Evolutionary conservation across 2,888 invertebrate genomes (phyloP), one percentile per base, ranked within the genome.

Genomic region (Cryptophagus acutangulus): DNA sequence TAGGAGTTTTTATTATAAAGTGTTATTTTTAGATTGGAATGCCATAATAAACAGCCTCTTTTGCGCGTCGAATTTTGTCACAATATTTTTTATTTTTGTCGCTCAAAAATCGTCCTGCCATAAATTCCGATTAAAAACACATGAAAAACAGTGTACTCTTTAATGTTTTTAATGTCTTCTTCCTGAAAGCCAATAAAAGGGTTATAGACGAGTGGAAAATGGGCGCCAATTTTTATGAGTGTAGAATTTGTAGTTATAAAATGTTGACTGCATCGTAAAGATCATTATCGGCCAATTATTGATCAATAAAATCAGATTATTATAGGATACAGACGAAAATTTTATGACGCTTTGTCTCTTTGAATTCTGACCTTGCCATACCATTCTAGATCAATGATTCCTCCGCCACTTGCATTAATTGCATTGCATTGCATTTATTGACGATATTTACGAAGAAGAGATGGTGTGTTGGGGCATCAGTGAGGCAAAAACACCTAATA

Each of bases 201-300:
- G 8, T 29, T 35, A 31, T 42, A 38, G 17, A 10, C 13, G 29
- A 5, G 8, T n/a, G 29, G 41, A 48, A 45, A 52, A 51, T 49
- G 46, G 58, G 56, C 58, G 57, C 57, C 58, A 51, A 60, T 58
- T 57, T 60, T 61, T 61, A 61, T 52, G 50, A 43, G 45, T 43
- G 42, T 49, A 51, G 51, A 54, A 59, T 62, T 62, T 58, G 58
- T 60, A 57, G 62, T 46, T 56, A 52, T 62, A 62, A 59, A 64
- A 59, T 48, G 49, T 45, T 36, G 49, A 51, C 50, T 44, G 49
- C 53, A 36, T 57, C 59, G 57, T 62, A 62, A 61, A 61, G 61
- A 61, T 61, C 57, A 61, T 62, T 62, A 62, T 62, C 61, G 58
- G 51, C 56, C 58, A 58, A 61, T 62, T 62, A 62, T 59, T 58